These are phyloP conservation scores for Danio jaintianensis DNA, from an alignment of 2,797 vertebrate genomes.

Conservation along the genomic window DNA sequence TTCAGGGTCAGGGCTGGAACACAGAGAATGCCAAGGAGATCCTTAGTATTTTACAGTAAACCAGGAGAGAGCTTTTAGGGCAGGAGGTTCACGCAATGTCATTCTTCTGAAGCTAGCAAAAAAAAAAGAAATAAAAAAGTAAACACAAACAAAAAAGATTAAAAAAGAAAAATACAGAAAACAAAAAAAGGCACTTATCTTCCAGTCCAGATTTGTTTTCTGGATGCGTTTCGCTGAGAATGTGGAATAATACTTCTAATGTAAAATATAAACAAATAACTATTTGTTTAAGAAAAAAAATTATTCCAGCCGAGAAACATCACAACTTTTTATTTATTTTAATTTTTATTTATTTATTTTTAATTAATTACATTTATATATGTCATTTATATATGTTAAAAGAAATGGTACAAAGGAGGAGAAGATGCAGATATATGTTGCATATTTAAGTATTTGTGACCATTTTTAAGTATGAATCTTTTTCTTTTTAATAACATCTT, in stretches of 20 bases:
- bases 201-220: conserved; percentile 76
- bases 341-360: conserved; percentile 77
- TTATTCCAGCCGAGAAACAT: conserved; percentile 78
- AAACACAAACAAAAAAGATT: conserved; percentile 37
- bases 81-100: not conserved
- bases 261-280: conserved; percentile 58
- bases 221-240: conserved; percentile 77
- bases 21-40: conserved; percentile 93
- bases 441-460: conserved; percentile 72
- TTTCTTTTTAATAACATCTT: conserved; percentile 72
- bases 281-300: conserved; percentile 74
- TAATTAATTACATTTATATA: conserved; percentile 74
- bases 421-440: conserved; percentile 64
- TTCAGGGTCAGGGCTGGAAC: conserved; percentile 93
- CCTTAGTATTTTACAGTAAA: conserved; percentile 87
- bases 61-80: conserved; percentile 8
- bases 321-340: conserved; percentile 83
- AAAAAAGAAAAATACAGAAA: conserved; percentile 39
- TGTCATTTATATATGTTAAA: conserved; percentile 72
- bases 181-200: conserved; percentile 74
- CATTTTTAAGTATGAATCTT: conserved; percentile 74
- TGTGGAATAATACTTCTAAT: conserved; percentile 75
- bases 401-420: conserved; percentile 67
- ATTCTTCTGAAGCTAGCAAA: conserved; percentile 43
- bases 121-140: conserved; percentile 18